Percentiles rank a stretch among this genome's conserved stretches.
These are phyloP conservation scores for Tenebrio molitor DNA, from an alignment of 1,140 invertebrate genomes.

Conservation along the genomic window DNA sequence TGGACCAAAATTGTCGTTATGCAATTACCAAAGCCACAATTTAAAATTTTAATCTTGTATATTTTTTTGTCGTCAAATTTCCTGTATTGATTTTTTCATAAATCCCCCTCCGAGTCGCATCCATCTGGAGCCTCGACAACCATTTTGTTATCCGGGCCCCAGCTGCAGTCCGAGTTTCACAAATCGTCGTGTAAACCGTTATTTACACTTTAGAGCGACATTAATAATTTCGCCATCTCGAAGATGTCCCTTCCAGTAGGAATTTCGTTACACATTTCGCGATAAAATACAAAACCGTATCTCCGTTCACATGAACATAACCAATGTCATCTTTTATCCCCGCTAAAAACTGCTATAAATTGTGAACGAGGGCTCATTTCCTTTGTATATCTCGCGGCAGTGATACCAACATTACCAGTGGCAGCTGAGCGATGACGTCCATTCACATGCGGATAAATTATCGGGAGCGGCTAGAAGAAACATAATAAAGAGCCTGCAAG, in stretches of 20 bases:
- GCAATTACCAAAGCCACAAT: too few species aligned
- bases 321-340: slow-evolving; percentile 34
- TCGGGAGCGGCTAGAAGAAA: slow-evolving; percentile 30
- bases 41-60: too few species aligned
- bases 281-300: slow-evolving; percentile 35
- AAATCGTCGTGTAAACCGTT: too few species aligned
- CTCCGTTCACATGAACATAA: slow-evolving; percentile 28
- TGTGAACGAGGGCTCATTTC: slow-evolving; percentile 43
- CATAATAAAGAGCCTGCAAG: slow-evolving; percentile 28
- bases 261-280: slow-evolving; percentile 30
- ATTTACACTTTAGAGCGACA: too few species aligned
- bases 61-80: too few species aligned
- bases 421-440: slow-evolving; percentile 39
- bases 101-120: too few species aligned
- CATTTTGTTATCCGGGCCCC: too few species aligned
- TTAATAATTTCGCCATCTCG: too few species aligned
- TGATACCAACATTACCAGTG: slow-evolving; percentile 42
- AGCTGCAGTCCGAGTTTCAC: too few species aligned
- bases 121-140: too few species aligned
- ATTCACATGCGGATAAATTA: slow-evolving; percentile 45
- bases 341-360: slow-evolving; percentile 40
- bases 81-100: too few species aligned
- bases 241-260: not conserved
- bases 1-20: too few species aligned
- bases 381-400: slow-evolving; percentile 41